Evolutionary conservation across 2,888 invertebrate genomes (phyloP), one percentile per base, ranked within the genome.

Genomic region (Cephus nigrinus): DNA sequence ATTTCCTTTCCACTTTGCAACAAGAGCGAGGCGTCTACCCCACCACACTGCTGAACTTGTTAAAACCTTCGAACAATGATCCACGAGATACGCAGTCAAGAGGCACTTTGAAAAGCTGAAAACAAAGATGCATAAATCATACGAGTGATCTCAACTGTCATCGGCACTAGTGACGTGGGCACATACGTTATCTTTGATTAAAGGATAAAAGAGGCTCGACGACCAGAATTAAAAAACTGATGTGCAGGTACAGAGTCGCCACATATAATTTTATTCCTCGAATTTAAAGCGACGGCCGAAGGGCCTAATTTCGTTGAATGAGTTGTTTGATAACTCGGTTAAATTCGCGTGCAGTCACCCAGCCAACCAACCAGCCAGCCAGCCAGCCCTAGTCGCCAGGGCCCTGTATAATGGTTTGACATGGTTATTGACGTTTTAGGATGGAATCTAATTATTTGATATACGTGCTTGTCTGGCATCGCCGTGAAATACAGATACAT

Each of bases 401-500:
- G 85, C 86, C 87, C 85, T 86, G 87, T 85, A 84, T 90, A 90
- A 91, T 90, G 87, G 87, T 89, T 91, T 89, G 89, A 91, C 88
- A 89, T 86, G 91, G 90, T 90, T 91, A 91, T 91, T 90, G 91
- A 90, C 91, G 89, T 91, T 91, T 90, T 86, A 86, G 86, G 83
- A 86, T 85, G 84, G 87, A 91, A 91, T 91, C 88, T 86, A 90
- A 91, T 91, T 91, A 91, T 87, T 88, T 85, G 87, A 88, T 89
- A 83, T 88, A 88, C 89, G 88, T 88, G 87, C 89, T 86, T 85
- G 87, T 80, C 80, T 77, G 79, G 79, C 79, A 80, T 75, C 74
- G 80, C 77, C 82, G 82, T 78, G 86, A 81, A 85, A 85, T 85
- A 85, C 82, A 85, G 85, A 85, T 84, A 86, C 82, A 86, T 84